Base-by-base conservation (phyloP, 1,140 invertebrate genomes). In the Drosophila nebulosa region DNA sequence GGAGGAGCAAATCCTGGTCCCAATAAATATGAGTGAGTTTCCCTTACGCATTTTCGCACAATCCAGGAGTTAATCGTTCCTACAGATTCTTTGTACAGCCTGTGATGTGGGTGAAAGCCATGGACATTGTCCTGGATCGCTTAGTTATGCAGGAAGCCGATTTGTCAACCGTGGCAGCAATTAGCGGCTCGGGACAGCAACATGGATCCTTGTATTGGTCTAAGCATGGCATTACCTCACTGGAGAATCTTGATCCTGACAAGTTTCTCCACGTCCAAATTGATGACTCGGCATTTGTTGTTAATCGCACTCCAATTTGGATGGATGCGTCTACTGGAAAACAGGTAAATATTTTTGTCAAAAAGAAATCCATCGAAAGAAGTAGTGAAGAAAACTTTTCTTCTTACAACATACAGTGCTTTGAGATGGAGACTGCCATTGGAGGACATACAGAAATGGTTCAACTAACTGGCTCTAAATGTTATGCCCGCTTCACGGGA, bases 151-250 rank as follows among this genome's bases (percentile, higher is more conserved):
- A 94, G 57, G 96, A 96, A 16, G 95, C 96, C 9, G 96, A 98
- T 91, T 97, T 99, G 79, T 94, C 94, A 24, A 94, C 94, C 75
- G 95, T 99, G 16, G 93, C 92, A 1, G 96, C 96, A n/a, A 91
- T 99, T 64, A 97, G 97, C 22, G 98, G 98, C 4, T 95, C 96
- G 63, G 98, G 95, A 1, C 98, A 99, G 96, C 98, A 99, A 97
- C 98, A 99, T 92, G 98, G 98, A 0, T 98, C 97, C 60, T 95
- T 99, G 4, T 99, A 97, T 92, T 99, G 98, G 98, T 94, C 95
- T 52, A 95, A 94, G 74, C 96, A 96, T 26, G 95, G 96, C 12
- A 92, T 94, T 60, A 78, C 93, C 14, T 93, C 93, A 0, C 92
- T 99, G 1, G 83, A 91, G 64, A 93, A 92, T 52, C 92, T 98